Percentiles rank a stretch among this genome's conserved stretches.
phyloP scores from a whole-genome alignment of 2,113 vertebrate species.

The Callorhinus ursinus region DNA sequence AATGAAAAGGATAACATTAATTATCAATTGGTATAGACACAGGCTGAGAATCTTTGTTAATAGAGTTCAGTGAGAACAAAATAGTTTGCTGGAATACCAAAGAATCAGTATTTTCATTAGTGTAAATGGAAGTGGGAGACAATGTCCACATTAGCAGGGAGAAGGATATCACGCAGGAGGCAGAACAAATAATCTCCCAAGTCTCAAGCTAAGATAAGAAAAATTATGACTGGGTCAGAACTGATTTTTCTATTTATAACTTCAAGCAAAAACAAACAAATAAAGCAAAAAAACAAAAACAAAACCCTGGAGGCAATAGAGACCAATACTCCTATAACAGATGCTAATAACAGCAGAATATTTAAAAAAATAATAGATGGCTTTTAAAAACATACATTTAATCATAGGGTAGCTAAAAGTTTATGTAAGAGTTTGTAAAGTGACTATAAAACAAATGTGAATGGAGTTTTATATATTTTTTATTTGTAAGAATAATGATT shows the following conservation, averaged over 20 bases:
- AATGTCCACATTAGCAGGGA: background rate
- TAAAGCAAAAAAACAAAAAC: background rate
- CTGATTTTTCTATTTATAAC: background rate
- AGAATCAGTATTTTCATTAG: background rate
- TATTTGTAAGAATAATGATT: background rate
- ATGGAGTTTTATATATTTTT: background rate
- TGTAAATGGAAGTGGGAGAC: background rate
- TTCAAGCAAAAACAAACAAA: background rate
- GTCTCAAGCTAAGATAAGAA: background rate
- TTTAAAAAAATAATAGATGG: background rate
- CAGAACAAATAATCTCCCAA: background rate
- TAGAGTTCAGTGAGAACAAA: background rate
- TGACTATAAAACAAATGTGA: background rate
- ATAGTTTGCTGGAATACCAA: background rate
- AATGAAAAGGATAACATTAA: background rate
- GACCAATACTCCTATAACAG: background rate
- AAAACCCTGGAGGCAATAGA: background rate
- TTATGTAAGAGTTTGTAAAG: background rate
- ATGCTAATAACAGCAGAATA: background rate
- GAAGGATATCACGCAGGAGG: background rate
- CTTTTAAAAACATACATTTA: background rate
- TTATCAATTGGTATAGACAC: background rate
- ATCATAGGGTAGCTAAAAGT: background rate
- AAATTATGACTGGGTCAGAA: background rate
- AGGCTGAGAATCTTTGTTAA: background rate